phyloP scores from a whole-genome alignment of 2,797 vertebrate genomes.

The Siniperca undulata region DNA sequence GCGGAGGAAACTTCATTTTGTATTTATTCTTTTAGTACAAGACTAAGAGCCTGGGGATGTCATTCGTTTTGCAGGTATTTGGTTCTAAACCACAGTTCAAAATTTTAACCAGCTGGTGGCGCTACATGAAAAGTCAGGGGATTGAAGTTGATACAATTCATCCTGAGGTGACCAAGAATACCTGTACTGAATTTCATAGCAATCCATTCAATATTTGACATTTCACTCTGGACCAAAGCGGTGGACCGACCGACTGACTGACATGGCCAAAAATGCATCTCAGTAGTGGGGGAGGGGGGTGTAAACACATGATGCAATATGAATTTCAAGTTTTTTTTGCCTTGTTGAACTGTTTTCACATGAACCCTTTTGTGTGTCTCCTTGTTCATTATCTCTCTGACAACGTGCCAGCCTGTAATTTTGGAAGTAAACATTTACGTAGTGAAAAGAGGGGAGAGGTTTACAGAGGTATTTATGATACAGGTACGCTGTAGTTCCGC shows the following conservation, averaged over 20 bases:
- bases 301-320: neutral
- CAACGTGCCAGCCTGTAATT: neutral
- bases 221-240: too few relatives aligned
- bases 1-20: neutral
- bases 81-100: neutral
- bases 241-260: too few relatives aligned
- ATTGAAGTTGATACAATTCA: neutral
- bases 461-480: neutral
- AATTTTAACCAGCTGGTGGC: neutral
- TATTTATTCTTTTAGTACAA: conserved; percentile 6
- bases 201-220: too few relatives aligned
- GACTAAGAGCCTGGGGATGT: too few relatives aligned
- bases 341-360: neutral
- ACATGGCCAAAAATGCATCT: neutral
- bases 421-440: neutral
- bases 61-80: neutral
- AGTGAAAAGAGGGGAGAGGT: neutral
- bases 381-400: neutral
- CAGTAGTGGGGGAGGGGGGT: neutral
- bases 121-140: neutral
- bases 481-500: neutral
- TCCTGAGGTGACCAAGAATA: neutral
- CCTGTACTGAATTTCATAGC: neutral
- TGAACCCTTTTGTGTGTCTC: neutral
- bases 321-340: neutral